Evolutionary conservation across 2,888 invertebrate species (phyloP).

Genomic region (Petrophora chlorosata): DNA sequence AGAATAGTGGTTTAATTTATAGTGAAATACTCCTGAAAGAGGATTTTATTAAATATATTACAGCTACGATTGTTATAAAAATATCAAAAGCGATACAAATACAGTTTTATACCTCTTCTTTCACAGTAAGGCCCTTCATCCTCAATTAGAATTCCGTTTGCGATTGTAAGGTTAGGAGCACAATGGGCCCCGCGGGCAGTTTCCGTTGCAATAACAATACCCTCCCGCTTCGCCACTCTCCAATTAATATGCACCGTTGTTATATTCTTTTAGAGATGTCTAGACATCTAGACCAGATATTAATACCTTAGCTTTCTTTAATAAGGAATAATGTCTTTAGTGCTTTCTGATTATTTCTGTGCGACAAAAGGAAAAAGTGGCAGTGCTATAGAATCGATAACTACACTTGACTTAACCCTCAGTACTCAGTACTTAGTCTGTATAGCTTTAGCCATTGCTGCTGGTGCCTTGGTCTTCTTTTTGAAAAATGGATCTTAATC

Average conservation of each 20-base stretch:
- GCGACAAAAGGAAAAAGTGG: too few relatives aligned
- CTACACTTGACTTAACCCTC: too few relatives aligned
- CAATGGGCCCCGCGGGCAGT: slow-evolving; percentile 40
- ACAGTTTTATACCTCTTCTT: slow-evolving; percentile 9
- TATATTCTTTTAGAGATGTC: slow-evolving; percentile 16
- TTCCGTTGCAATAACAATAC: slow-evolving; percentile 44
- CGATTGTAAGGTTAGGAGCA: slow-evolving; percentile 44
- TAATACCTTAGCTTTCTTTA: background rate
- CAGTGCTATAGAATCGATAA: too few relatives aligned
- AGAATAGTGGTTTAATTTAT: too few relatives aligned
- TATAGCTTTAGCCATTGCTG: too few relatives aligned
- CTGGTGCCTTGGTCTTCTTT: too few relatives aligned
- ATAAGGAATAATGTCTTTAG: background rate
- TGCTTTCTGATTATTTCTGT: too few relatives aligned
- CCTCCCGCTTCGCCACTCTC: slow-evolving; percentile 31
- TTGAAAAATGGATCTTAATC: too few relatives aligned
- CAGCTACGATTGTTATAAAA: background rate
- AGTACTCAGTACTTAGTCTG: too few relatives aligned
- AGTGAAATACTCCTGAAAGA: too few relatives aligned
- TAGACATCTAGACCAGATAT: background rate
- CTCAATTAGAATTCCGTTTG: slow-evolving; percentile 53
- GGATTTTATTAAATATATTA: too few relatives aligned
- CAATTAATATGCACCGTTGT: slow-evolving; percentile 44
- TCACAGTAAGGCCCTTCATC: slow-evolving; percentile 35
- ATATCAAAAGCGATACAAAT: background rate